Evolutionary conservation across 2,113 vertebrate species (phyloP).

Genomic region (Ovis canadensis): DNA sequence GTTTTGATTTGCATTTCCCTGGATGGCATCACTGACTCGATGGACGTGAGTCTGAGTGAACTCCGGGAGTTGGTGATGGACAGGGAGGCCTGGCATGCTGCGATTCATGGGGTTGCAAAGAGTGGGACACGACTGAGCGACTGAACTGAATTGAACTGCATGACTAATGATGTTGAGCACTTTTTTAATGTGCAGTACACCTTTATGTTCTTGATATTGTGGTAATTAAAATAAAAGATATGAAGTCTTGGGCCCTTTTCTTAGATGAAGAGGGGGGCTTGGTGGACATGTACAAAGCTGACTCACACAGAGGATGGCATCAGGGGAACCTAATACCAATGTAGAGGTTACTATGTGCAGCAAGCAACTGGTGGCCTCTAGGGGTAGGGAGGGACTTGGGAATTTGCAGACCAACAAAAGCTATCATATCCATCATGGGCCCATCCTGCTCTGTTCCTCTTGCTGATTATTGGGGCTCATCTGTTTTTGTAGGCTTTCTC

Average conservation of each 20-base stretch:
- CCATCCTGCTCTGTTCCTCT: neutral
- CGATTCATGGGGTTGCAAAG: no score
- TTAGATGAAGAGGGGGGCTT: neutral
- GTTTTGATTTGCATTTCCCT: neutral
- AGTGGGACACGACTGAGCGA: accelerated
- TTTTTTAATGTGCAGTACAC: neutral
- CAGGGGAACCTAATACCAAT: neutral
- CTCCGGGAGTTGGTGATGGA: no score
- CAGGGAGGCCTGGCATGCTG: no score
- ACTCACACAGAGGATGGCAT: neutral
- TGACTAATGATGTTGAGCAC: neutral
- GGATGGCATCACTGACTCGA: no score
- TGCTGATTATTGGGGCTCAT: neutral
- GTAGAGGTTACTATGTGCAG: neutral
- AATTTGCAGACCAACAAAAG: neutral
- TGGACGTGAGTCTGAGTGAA: no score
- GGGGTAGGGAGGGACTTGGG: neutral
- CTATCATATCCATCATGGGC: neutral
- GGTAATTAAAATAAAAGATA: neutral
- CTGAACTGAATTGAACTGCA: neutral
- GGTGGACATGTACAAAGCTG: neutral
- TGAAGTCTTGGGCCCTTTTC: neutral
- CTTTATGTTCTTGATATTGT: neutral
- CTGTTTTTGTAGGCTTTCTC: neutral
- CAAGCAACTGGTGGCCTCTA: neutral